Evolutionary conservation across 2,797 vertebrate genomes (phyloP).

Genomic region (Denticeps clupeoides): DNA sequence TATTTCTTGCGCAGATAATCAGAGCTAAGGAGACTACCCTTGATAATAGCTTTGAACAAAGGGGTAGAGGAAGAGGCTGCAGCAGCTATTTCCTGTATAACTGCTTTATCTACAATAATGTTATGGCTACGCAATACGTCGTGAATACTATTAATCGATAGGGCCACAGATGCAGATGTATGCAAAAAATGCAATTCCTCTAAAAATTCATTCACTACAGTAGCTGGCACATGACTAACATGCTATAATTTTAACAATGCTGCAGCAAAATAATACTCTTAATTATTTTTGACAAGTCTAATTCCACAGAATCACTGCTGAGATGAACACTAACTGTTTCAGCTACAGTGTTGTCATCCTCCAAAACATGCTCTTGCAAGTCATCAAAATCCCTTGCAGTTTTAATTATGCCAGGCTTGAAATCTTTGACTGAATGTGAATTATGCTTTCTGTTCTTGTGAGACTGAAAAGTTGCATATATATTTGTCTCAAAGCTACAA

Average conservation of each 20-base stretch:
- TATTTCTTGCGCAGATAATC: conserved; percentile 13
- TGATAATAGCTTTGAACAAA: conserved; percentile 13
- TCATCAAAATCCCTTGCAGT: not conserved
- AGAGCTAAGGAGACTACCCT: conserved; percentile 15
- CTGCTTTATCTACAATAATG: conserved; percentile 8
- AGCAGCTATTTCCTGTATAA: conserved; percentile 10
- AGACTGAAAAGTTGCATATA: conserved; percentile 15
- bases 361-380: not conserved
- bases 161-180: conserved; percentile 8
- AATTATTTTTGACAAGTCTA: conserved; percentile 4
- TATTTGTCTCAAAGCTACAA: too few relatives aligned
- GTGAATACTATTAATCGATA: conserved; percentile 8
- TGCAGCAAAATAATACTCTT: conserved; percentile 14
- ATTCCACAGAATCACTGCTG: not conserved
- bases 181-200: conserved; percentile 18
- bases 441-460: conserved; percentile 4
- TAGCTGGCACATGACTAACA: conserved; percentile 16
- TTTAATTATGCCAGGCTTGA: conserved; percentile 8
- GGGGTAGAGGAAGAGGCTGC: conserved; percentile 7
- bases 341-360: not conserved
- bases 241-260: conserved; percentile 20
- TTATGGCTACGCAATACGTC: conserved; percentile 11
- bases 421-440: not conserved
- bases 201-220: conserved; percentile 19
- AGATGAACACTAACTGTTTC: not conserved